Evolutionary conservation across 2,888 invertebrate genomes (phyloP).

Genomic region (Dasypogon diadema): DNA sequence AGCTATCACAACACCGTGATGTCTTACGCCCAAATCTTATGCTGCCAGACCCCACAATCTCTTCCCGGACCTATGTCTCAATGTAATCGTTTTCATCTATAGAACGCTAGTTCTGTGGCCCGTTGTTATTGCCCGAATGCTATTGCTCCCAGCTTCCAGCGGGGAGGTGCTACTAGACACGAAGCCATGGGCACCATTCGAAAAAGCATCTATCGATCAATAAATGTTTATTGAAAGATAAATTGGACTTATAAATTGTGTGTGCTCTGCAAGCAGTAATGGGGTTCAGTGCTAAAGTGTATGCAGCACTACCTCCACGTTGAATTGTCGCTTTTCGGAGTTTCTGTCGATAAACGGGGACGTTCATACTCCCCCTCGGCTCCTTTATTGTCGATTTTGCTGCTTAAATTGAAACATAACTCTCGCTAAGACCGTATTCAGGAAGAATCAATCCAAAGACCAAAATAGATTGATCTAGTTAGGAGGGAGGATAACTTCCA

Average conservation of each 20-base stretch:
- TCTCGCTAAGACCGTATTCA: constrained; percentile 34
- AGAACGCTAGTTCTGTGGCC: background rate
- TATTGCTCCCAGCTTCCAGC: background rate
- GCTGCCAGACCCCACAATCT: background rate
- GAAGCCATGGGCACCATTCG: background rate
- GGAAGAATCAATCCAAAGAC: constrained; percentile 46
- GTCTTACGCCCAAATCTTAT: background rate
- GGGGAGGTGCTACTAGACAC: background rate
- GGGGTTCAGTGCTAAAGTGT: background rate
- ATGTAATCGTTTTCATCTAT: background rate
- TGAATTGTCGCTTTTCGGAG: background rate
- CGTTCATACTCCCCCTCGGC: too few relatives aligned
- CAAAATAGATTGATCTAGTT: constrained; percentile 35
- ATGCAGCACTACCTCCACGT: constrained; percentile 4
- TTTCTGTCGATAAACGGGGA: background rate
- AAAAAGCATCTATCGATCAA: constrained; percentile 47
- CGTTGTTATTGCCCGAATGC: background rate
- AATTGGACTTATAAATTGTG: constrained; percentile 49
- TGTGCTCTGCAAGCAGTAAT: constrained; percentile 19
- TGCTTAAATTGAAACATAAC: constrained; percentile 42
- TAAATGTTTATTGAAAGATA: constrained; percentile 49
- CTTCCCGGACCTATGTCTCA: background rate
- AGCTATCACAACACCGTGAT: background rate
- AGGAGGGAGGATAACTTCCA: background rate
- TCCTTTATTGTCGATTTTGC: constrained; percentile 32